These are phyloP conservation scores for Thaumatotibia leucotreta DNA, from an alignment of 1,140 invertebrate species.

Conservation along the genomic window DNA sequence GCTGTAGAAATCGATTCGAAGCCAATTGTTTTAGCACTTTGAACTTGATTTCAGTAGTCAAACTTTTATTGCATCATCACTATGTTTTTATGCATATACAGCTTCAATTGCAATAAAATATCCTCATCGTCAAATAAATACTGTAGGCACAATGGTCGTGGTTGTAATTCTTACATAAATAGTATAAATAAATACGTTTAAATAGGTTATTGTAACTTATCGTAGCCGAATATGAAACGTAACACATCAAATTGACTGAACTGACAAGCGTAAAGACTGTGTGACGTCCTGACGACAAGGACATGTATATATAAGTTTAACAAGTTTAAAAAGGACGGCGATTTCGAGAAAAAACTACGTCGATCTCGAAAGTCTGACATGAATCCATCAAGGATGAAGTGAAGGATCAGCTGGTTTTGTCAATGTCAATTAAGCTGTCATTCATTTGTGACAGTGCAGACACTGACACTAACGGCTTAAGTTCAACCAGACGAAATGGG, in stretches of 20 bases:
- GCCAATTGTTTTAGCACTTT: conserved; percentile 12
- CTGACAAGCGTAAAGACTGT: not conserved
- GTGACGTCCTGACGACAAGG: not conserved
- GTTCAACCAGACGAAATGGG: not conserved
- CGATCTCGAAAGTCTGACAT: not conserved
- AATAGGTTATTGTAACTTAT: not conserved
- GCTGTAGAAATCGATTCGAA: not conserved
- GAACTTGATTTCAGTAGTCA: not conserved
- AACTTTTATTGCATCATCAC: conserved; percentile 13
- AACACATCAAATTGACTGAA: not conserved
- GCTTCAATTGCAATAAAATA: not conserved
- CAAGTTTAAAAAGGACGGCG: not conserved
- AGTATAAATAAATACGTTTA: no score
- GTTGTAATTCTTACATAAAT: not conserved
- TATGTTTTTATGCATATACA: not conserved
- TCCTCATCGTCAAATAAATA: not conserved
- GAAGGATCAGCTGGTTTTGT: conserved; percentile 6
- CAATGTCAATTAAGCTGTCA: not conserved
- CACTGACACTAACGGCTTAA: not conserved
- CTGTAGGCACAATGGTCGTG: not conserved
- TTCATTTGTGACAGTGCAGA: not conserved
- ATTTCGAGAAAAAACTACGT: not conserved
- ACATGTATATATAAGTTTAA: not conserved
- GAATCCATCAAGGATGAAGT: not conserved
- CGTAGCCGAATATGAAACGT: not conserved